Conservation (phyloP, 2,113 vertebrate genomes). For the Philantomba maxwellii region DNA sequence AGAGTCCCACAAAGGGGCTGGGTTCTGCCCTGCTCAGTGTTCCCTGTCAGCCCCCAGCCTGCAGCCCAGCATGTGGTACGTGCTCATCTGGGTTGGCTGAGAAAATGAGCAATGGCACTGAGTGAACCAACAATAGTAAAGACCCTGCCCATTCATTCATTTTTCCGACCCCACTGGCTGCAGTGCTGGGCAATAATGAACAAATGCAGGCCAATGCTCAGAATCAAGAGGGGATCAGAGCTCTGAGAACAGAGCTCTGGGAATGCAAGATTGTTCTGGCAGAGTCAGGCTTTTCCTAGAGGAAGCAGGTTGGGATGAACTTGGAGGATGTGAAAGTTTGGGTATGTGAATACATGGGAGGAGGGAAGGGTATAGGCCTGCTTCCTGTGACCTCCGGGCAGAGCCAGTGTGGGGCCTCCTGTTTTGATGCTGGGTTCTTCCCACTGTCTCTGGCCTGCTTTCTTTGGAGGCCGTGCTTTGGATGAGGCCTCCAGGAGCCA, state of each 20-base stretch:
- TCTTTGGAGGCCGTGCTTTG: not conserved
- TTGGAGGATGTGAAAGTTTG: not conserved
- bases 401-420: not conserved
- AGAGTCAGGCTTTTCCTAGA: not conserved
- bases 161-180: not conserved
- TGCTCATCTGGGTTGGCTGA: not conserved
- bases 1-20: not conserved
- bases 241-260: not conserved
- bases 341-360: accelerated
- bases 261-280: not conserved
- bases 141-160: not conserved
- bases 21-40: not conserved
- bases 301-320: not conserved
- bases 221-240: not conserved
- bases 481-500: not conserved
- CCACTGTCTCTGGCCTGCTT: not conserved
- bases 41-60: not conserved
- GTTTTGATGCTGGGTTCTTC: not conserved
- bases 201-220: not conserved
- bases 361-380: not conserved
- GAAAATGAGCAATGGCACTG: not conserved
- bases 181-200: not conserved
- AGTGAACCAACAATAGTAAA: not conserved
- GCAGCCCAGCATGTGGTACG: accelerated
- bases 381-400: not conserved